These are phyloP conservation scores for Pristionchus exspectatus DNA, from an alignment of 2,888 invertebrate genomes.

Conservation along the genomic window DNA sequence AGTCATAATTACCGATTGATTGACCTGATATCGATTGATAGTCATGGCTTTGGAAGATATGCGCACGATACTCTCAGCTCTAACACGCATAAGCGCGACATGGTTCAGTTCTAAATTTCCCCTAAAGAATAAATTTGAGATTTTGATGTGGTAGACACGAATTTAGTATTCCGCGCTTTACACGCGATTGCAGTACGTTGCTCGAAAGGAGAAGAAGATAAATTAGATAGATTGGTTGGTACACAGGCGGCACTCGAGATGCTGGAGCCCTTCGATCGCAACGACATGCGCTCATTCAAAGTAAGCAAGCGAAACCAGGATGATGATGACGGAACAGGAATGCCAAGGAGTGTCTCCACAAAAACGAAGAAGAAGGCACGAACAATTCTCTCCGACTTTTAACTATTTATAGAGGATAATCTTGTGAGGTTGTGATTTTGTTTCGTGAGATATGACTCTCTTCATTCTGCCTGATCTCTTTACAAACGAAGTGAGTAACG, in stretches of 20 bases:
- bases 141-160: not conserved
- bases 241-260: slow-evolving; percentile 4
- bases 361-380: slow-evolving; percentile 72
- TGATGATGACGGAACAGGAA: slow-evolving; percentile 58
- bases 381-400: not conserved
- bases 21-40: not conserved
- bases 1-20: not conserved
- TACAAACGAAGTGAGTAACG: not conserved
- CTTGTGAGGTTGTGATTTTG: too few relatives aligned
- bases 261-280: slow-evolving; percentile 49
- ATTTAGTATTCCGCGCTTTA: not conserved
- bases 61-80: not conserved
- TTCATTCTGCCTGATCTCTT: slow-evolving; percentile 19
- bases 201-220: not conserved
- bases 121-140: too few relatives aligned
- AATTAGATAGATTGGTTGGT: too few relatives aligned
- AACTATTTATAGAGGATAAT: too few relatives aligned
- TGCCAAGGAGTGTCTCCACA: slow-evolving; percentile 70
- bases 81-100: slow-evolving; percentile 13
- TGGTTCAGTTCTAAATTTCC: slow-evolving; percentile 6
- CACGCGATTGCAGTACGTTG: not conserved
- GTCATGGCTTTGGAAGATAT: not conserved
- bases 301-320: slow-evolving; percentile 17
- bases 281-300: slow-evolving; percentile 45
- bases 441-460: not conserved